Base-by-base conservation (phyloP, 2,888 invertebrate species). In the Torymus tubicola region DNA sequence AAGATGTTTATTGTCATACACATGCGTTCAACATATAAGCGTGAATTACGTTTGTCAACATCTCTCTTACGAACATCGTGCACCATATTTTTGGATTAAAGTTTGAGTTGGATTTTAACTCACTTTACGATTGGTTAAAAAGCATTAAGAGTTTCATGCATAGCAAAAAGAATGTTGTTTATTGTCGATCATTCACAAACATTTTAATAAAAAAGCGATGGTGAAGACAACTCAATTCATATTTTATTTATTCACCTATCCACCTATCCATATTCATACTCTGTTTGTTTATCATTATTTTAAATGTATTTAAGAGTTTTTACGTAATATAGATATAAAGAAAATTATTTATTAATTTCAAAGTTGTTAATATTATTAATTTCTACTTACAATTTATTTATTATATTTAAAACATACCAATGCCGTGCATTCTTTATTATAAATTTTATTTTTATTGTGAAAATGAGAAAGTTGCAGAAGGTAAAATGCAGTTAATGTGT, bases 201-300 rank as follows among this genome's bases (percentile, higher is more conserved):
- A 71, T 81, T 81, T 78, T 81, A 81, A 78, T 75, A 69, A 81
- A 79, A 73, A 78, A 80, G 42, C 69, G 67, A 81, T 81, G 76
- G 70, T 72, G 71, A 71, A 80, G 24, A 76, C 3, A 57, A 69
- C 21, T 64, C 2, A n/a, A 42, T 21, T 24, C 31, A 57, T 61
- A 14, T 53, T 10, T 61, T 31, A 11, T 73, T 76, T 53, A 57
- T 77, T 74, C 0, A 42, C 2, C 18, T 18, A 42, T 50, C 64
- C 57, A 31, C 31, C 4, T 52, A 8, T 24, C 58, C 18, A 21
- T 21, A 21, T 31, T 69, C 0, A 18, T 18, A 52, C 11, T 31
- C 31, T 31, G 4, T 0, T 31, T 31, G 2, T 8, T 31, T 31
- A 31, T 31, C 8, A 5, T 31, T 31, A 31, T 31, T 31, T 31